phyloP scores from a whole-genome alignment of 2,888 invertebrate species.

The Heliconius charithonia region DNA sequence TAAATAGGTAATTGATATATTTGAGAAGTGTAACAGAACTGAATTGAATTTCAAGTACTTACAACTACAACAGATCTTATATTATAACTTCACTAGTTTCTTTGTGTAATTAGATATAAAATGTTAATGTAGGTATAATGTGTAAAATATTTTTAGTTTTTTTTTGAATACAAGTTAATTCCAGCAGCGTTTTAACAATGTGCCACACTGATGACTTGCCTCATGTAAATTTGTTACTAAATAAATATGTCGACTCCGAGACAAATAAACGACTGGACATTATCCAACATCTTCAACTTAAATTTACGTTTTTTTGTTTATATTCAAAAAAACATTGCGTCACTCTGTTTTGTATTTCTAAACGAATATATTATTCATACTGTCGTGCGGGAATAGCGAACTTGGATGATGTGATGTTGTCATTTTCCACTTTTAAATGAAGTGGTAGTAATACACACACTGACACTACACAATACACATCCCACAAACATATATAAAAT shows the following conservation, averaged over 20 bases:
- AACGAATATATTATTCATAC: not conserved
- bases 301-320: not conserved
- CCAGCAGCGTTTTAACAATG: not conserved
- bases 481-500: too few relatives aligned
- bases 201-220: not conserved
- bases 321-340: not conserved
- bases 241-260: slow-evolving; percentile 10
- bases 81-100: too few relatives aligned
- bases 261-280: slow-evolving; percentile 15
- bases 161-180: not conserved
- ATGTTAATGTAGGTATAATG: too few relatives aligned
- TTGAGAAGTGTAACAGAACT: too few relatives aligned
- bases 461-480: too few relatives aligned
- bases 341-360: not conserved
- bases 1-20: too few relatives aligned
- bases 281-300: slow-evolving; percentile 1
- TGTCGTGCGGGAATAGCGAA: not conserved
- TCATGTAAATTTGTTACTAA: slow-evolving; percentile 10
- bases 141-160: not conserved
- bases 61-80: too few relatives aligned
- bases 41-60: too few relatives aligned
- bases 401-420: not conserved
- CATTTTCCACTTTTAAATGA: not conserved
- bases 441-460: too few relatives aligned
- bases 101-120: too few relatives aligned